phyloP scores from a whole-genome alignment of 2,113 vertebrate genomes.

The Rhinoderma darwinii region DNA sequence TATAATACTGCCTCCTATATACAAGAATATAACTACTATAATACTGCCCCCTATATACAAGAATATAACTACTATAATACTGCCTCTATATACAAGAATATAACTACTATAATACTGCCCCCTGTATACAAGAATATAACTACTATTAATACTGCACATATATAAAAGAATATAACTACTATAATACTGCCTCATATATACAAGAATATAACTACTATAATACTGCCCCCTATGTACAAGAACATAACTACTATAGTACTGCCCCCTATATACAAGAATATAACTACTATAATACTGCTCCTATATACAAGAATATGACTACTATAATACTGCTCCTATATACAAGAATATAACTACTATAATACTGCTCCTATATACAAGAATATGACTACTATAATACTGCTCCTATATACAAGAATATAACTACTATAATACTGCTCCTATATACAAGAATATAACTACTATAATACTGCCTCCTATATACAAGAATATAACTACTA shows the following conservation, averaged over 20 bases:
- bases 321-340: background rate
- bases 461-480: too few species aligned
- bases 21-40: constrained; percentile 3
- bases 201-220: constrained; percentile 11
- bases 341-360: background rate
- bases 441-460: too few species aligned
- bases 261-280: too few species aligned
- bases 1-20: constrained; percentile 7
- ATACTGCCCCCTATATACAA: background rate
- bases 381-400: background rate
- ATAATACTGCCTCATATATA: background rate
- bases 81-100: background rate
- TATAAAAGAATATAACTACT: background rate
- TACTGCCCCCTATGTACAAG: background rate
- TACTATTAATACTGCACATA: background rate
- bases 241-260: too few species aligned
- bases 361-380: background rate
- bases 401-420: background rate
- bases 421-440: too few species aligned
- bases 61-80: background rate
- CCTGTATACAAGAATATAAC: too few species aligned
- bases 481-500: too few species aligned
- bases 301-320: background rate
- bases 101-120: background rate
- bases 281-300: background rate